Conservation (phyloP, 2,888 invertebrate genomes). For the Nemotelus pantherinus region DNA sequence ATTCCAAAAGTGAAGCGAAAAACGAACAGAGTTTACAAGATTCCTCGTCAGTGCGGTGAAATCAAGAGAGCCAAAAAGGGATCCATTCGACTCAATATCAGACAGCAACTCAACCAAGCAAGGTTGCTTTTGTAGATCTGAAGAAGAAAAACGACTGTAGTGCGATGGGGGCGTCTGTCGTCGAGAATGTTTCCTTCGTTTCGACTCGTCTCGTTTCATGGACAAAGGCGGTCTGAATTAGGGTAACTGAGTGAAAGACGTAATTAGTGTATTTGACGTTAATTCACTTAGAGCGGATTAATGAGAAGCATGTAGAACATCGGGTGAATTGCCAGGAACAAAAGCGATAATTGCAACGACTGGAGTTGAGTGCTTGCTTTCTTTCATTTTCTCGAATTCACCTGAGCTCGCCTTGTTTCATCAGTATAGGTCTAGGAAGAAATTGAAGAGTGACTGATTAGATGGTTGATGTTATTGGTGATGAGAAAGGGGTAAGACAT, state of each 20-base stretch:
- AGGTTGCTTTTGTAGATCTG: background rate
- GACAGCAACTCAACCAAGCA: background rate
- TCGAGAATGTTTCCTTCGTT: background rate
- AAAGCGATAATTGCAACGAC: constrained; percentile 44
- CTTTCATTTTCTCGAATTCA: constrained; percentile 35
- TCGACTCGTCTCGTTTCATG: constrained; percentile 51
- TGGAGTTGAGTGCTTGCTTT: constrained; percentile 26
- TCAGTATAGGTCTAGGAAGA: background rate
- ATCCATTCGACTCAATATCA: background rate
- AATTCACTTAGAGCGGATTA: constrained; percentile 55
- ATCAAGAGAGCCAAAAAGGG: background rate
- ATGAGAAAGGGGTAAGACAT: background rate
- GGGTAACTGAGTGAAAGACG: constrained; percentile 56
- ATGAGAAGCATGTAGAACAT: constrained; percentile 54
- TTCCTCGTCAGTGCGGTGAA: too few species aligned
- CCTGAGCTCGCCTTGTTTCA: background rate
- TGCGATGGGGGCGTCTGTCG: background rate
- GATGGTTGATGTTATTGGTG: background rate
- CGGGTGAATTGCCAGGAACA: constrained; percentile 42
- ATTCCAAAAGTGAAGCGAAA: background rate
- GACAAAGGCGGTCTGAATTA: constrained; percentile 54
- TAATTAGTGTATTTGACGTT: constrained; percentile 56
- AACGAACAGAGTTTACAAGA: too few species aligned
- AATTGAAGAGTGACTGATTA: too few species aligned
- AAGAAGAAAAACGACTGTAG: background rate